phyloP scores from a whole-genome alignment of 2,113 vertebrate species.

The Leucosticte australis region DNA sequence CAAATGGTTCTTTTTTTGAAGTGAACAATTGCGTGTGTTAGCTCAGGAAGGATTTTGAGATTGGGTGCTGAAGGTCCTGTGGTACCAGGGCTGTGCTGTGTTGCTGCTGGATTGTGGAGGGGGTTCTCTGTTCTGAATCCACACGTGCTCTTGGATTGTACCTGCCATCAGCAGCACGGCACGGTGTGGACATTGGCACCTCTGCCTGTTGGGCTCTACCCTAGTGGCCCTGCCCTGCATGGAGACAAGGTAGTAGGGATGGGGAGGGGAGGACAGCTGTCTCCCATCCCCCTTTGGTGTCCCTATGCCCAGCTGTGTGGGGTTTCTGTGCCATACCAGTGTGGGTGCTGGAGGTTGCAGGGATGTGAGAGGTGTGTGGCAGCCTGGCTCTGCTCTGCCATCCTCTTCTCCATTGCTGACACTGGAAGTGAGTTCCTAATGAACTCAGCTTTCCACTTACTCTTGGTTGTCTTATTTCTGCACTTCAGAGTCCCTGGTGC shows the following conservation, averaged over 20 bases:
- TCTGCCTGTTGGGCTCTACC: neutral
- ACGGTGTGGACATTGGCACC: accelerated
- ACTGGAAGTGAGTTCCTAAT: neutral
- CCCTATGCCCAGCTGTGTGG: accelerated
- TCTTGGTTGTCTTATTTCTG: neutral
- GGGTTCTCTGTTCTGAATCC: accelerated
- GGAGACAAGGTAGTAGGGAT: neutral
- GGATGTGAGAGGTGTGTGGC: accelerated
- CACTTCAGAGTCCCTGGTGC: neutral
- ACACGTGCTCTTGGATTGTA: accelerated
- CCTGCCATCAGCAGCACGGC: accelerated
- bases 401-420: neutral
- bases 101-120: neutral
- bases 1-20: neutral
- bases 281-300: neutral
- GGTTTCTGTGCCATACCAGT: accelerated
- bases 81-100: neutral
- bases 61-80: neutral
- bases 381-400: neutral
- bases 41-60: neutral
- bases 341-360: neutral
- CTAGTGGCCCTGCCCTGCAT: neutral
- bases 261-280: neutral
- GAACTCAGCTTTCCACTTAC: neutral
- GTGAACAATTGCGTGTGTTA: neutral